Percentiles rank a stretch among this genome's conserved stretches.
phyloP scores from a whole-genome alignment of 2,113 vertebrate species.

The Sprattus sprattus region DNA sequence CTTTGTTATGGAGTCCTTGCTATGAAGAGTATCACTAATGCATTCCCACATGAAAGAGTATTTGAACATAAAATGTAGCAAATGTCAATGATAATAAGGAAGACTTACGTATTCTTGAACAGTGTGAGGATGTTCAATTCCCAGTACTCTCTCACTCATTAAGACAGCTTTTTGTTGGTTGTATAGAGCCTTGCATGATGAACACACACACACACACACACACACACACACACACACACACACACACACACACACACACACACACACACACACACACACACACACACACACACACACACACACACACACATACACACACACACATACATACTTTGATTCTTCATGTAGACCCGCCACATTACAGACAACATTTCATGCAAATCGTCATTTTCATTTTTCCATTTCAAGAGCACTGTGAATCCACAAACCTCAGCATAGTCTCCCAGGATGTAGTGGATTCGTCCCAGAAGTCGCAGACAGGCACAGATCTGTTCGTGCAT shows the following conservation, averaged over 20 bases:
- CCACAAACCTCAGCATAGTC: constrained; percentile 82
- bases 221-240: constrained; percentile 23
- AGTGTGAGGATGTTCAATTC: constrained; percentile 90
- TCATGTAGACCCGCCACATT: not conserved
- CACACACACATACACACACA: constrained; percentile 17
- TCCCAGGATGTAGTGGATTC: constrained; percentile 89
- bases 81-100: not conserved
- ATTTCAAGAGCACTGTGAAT: not conserved
- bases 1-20: not conserved
- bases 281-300: constrained; percentile 16
- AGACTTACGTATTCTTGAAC: constrained; percentile 90
- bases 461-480: constrained; percentile 87
- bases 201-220: not conserved
- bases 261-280: too few relatives aligned
- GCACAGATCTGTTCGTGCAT: constrained; percentile 89
- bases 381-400: not conserved
- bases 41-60: not conserved
- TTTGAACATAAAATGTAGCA: not conserved
- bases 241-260: too few relatives aligned
- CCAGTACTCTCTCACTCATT: constrained; percentile 87
- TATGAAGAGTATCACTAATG: not conserved
- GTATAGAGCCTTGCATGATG: constrained; percentile 78
- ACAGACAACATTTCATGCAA: not conserved
- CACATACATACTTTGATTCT: not conserved
- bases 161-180: constrained; percentile 91